Conservation (phyloP, 2,113 vertebrate species). For the Steatornis caripensis region DNA sequence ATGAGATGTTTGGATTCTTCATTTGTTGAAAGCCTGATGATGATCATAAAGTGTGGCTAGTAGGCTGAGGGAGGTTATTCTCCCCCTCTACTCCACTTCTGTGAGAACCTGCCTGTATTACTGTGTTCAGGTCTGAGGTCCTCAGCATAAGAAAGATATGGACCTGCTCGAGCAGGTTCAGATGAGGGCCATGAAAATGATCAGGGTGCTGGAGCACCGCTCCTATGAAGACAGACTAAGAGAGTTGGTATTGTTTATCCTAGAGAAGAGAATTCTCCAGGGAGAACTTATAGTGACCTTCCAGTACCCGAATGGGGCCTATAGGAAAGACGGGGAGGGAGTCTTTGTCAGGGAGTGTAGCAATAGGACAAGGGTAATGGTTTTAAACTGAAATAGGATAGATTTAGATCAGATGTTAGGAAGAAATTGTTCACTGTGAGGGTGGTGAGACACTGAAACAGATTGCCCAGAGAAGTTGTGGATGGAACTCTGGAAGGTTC, state of each 20-base stretch:
- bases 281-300: background rate
- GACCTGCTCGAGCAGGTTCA: background rate
- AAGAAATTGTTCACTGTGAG: background rate
- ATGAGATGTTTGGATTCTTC: background rate
- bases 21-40: background rate
- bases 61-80: background rate
- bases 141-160: background rate
- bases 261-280: background rate
- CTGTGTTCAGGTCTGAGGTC: background rate
- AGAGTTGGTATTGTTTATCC: background rate
- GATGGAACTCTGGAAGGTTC: background rate
- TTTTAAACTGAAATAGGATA: background rate
- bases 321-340: no score
- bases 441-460: background rate
- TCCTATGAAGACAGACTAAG: background rate
- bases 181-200: background rate
- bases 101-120: background rate
- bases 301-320: no score
- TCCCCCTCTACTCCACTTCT: accelerated
- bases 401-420: background rate
- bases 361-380: no score
- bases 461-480: background rate
- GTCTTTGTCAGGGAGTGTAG: no score
- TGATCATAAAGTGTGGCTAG: background rate
- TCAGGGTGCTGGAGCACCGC: background rate